Conservation (phyloP, 2,797 vertebrate genomes). For the Sebastes hopkinsi region DNA sequence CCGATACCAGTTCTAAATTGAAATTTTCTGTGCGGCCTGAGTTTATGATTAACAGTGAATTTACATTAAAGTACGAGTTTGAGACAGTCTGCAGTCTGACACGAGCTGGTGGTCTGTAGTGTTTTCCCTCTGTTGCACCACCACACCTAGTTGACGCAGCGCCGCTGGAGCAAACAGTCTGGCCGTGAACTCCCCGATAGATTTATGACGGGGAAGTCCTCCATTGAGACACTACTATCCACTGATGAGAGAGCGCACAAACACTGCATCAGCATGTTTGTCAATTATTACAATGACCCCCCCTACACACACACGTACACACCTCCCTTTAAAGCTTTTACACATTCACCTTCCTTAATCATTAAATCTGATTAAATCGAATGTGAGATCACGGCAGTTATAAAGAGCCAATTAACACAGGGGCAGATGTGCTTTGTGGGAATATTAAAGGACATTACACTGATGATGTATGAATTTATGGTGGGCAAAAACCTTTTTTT, state of each 20-base stretch:
- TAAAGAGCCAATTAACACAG: constrained; percentile 65
- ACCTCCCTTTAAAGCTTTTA: constrained; percentile 51
- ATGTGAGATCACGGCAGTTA: constrained; percentile 57
- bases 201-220: constrained; percentile 56
- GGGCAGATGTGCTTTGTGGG: constrained; percentile 60
- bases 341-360: constrained; percentile 50
- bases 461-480: constrained; percentile 68
- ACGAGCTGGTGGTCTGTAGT: background rate
- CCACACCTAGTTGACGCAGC: background rate
- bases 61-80: background rate
- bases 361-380: constrained; percentile 71
- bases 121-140: constrained; percentile 15
- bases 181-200: constrained; percentile 20
- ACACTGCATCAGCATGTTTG: constrained; percentile 66
- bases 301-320: background rate
- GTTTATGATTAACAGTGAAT: background rate
- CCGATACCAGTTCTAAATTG: constrained; percentile 1
- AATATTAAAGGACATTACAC: constrained; percentile 61
- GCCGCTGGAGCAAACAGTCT: background rate
- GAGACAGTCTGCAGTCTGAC: constrained; percentile 1
- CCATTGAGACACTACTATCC: constrained; percentile 47
- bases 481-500: constrained; percentile 46
- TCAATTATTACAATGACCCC: constrained; percentile 46
- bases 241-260: constrained; percentile 54
- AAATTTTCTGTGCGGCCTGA: constrained; percentile 11